phyloP scores from a whole-genome alignment of 2,797 vertebrate genomes.

The Dendrocincla tyrannina region DNA sequence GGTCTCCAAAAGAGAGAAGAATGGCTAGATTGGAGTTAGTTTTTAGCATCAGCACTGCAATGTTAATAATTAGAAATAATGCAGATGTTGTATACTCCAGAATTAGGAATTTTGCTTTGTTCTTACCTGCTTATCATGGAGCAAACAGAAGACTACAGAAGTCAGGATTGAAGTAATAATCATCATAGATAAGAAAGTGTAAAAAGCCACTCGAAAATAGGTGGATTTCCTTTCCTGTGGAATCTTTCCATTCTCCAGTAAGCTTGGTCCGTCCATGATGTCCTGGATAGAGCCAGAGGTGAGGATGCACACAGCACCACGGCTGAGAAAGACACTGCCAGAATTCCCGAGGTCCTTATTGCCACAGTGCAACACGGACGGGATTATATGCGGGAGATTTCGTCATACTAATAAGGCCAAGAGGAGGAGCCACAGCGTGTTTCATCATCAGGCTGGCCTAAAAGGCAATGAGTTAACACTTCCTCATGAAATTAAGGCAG shows the following conservation, averaged over 20 bases:
- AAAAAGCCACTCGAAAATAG: not conserved
- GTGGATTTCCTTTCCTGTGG: not conserved
- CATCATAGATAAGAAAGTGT: not conserved
- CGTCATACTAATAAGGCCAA: not conserved
- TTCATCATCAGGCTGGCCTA: not conserved
- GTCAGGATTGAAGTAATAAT: not conserved
- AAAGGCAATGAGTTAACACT: not conserved
- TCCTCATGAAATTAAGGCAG: conserved; percentile 1
- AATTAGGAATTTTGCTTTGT: not conserved
- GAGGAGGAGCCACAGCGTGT: conserved; percentile 3
- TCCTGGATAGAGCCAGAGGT: not conserved
- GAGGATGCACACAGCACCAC: not conserved
- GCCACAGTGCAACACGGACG: not conserved
- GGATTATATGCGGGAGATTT: not conserved
- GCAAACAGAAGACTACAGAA: not conserved
- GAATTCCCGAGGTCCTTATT: not conserved
- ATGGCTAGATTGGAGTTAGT: not conserved
- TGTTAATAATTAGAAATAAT: not conserved
- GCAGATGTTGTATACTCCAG: accelerated
- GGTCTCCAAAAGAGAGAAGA: not conserved
- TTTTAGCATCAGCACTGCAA: not conserved
- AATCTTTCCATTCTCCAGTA: not conserved
- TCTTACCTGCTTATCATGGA: conserved; percentile 43
- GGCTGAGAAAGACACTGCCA: not conserved
- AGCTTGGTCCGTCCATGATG: not conserved